Percentiles rank a stretch among this genome's conserved stretches.
phyloP scores from a whole-genome alignment of 2,113 vertebrate species.

The Phasianus colchicus region DNA sequence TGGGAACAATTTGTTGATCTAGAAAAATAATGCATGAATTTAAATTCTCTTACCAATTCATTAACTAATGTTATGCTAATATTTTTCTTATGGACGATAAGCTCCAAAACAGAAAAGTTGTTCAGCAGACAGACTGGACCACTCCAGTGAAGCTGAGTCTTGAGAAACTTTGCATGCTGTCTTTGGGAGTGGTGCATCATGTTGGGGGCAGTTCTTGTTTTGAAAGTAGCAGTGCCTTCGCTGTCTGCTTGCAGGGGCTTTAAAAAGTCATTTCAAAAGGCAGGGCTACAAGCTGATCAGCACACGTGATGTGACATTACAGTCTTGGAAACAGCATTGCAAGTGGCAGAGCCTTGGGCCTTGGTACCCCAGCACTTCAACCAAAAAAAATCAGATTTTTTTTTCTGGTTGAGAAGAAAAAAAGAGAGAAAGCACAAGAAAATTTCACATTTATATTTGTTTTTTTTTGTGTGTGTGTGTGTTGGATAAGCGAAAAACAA shows the following conservation, averaged over 20 bases:
- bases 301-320: too few relatives aligned
- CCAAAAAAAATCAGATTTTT: background rate
- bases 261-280: background rate
- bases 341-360: background rate
- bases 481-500: background rate
- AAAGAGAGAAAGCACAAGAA: background rate
- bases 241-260: background rate
- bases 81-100: background rate
- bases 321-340: background rate
- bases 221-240: background rate
- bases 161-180: background rate
- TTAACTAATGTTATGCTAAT: background rate
- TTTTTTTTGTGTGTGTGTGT: background rate
- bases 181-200: background rate
- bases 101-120: background rate
- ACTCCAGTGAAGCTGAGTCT: background rate
- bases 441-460: background rate
- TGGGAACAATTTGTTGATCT: background rate
- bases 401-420: background rate
- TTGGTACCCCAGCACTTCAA: background rate
- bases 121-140: background rate
- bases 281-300: background rate
- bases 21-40: background rate
- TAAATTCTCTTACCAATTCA: background rate
- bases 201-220: background rate